These are phyloP conservation scores for Brachyptera putata DNA, from an alignment of 2,888 invertebrate genomes.

Conservation along the genomic window DNA sequence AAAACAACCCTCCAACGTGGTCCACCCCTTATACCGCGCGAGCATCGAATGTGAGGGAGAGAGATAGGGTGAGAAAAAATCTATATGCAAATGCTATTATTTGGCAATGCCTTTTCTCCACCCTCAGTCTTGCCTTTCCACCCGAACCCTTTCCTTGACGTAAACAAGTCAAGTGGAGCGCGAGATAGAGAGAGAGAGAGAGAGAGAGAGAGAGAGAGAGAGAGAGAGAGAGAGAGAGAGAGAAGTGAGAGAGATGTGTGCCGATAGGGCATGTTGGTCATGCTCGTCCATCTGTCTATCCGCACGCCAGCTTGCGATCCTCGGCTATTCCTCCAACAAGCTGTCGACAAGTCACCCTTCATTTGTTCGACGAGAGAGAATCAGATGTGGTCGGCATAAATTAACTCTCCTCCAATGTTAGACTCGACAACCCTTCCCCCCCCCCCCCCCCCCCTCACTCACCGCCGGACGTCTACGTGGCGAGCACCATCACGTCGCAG, in stretches of 20 bases:
- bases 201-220: too few relatives aligned
- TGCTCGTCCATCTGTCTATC: neutral
- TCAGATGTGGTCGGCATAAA: slow-evolving; percentile 11
- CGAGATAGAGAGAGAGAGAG: too few relatives aligned
- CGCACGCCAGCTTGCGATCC: neutral
- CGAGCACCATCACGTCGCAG: too few relatives aligned
- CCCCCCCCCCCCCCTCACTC: too few relatives aligned
- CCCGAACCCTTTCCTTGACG: neutral
- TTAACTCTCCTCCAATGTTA: too few relatives aligned
- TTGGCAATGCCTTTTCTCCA: neutral
- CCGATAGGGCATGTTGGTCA: slow-evolving; percentile 7
- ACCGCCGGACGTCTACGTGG: too few relatives aligned
- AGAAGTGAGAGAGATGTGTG: too few relatives aligned
- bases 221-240: too few relatives aligned
- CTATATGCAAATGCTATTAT: slow-evolving; percentile 11
- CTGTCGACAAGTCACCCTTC: neutral
- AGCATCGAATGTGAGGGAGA: too few relatives aligned
- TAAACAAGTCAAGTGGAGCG: slow-evolving; percentile 13
- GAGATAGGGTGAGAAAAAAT: slow-evolving; percentile 5
- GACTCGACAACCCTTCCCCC: too few relatives aligned
- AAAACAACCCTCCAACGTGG: neutral
- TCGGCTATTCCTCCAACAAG: neutral
- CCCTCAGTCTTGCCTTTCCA: neutral
- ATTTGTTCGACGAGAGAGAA: slow-evolving; percentile 6
- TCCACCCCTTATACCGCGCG: too few relatives aligned